Conservation (phyloP, 2,888 invertebrate species). For the Dasypolia templi region DNA sequence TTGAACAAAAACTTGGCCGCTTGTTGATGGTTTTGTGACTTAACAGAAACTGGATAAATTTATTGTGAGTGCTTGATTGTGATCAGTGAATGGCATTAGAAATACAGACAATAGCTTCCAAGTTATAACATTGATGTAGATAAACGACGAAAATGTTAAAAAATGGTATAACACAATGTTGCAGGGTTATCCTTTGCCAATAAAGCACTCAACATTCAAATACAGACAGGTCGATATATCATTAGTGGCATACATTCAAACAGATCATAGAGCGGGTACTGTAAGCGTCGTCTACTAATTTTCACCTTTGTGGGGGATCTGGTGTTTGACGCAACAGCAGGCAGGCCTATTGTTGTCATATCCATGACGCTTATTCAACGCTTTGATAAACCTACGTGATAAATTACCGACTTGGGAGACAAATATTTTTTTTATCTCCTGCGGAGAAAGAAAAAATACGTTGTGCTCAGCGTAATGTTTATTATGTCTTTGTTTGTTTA, state of each 20-base stretch:
- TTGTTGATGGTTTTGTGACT: slow-evolving; percentile 35
- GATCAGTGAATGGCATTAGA: slow-evolving; percentile 15
- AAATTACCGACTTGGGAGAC: slow-evolving; percentile 73
- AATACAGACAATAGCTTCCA: slow-evolving; percentile 2
- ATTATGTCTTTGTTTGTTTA: slow-evolving; percentile 51
- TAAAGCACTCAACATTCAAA: slow-evolving; percentile 6
- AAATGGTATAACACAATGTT: slow-evolving; percentile 11
- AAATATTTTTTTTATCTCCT: slow-evolving; percentile 62
- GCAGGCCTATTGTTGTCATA: slow-evolving; percentile 76
- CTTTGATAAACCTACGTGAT: slow-evolving; percentile 76
- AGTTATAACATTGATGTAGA: background rate
- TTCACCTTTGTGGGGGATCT: slow-evolving; percentile 67
- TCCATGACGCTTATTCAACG: slow-evolving; percentile 73
- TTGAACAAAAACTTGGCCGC: slow-evolving; percentile 37
- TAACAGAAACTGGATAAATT: slow-evolving; percentile 26
- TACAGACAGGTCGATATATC: background rate
- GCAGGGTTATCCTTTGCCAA: background rate
- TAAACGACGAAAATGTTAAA: background rate
- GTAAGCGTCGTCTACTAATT: slow-evolving; percentile 67
- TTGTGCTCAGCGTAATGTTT: slow-evolving; percentile 41
- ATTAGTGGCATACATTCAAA: slow-evolving; percentile 47
- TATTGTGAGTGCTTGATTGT: slow-evolving; percentile 39
- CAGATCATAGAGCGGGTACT: slow-evolving; percentile 56
- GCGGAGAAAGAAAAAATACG: slow-evolving; percentile 47
- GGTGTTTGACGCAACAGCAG: slow-evolving; percentile 67